phyloP scores from a whole-genome alignment of 2,113 vertebrate species.

The Apodemus sylvaticus region DNA sequence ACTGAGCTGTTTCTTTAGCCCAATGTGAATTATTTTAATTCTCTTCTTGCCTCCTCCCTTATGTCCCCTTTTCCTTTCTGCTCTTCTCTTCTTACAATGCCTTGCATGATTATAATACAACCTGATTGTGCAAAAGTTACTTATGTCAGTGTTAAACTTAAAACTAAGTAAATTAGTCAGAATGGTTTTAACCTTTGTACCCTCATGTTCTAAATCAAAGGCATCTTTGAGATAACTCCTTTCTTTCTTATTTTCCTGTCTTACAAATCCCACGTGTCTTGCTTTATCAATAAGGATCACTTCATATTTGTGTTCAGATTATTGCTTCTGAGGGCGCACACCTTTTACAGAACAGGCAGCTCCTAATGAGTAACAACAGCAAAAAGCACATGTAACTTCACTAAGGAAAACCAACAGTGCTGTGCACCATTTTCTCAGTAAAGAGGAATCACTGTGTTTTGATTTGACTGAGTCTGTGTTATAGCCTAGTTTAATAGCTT shows the following conservation, averaged over 20 bases:
- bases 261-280: slow-evolving; percentile 79
- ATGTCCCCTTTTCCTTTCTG: neutral
- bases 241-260: slow-evolving; percentile 53
- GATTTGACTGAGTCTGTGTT: neutral
- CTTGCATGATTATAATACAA: slow-evolving; percentile 49
- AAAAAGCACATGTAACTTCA: slow-evolving; percentile 2
- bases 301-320: slow-evolving; percentile 71
- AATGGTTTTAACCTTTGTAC: slow-evolving; percentile 18
- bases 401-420: neutral
- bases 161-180: slow-evolving; percentile 54
- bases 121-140: slow-evolving; percentile 54
- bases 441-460: neutral
- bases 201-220: slow-evolving; percentile 75
- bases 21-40: neutral
- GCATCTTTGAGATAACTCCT: slow-evolving; percentile 70
- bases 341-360: slow-evolving; percentile 53
- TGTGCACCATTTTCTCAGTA: neutral
- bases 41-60: neutral
- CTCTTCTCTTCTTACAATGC: neutral
- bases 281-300: slow-evolving; percentile 82
- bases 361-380: slow-evolving; percentile 41
- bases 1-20: neutral
- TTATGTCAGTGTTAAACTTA: slow-evolving; percentile 56
- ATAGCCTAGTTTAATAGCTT: neutral
- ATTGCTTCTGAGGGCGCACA: slow-evolving; percentile 36